Conservation (phyloP, 2,113 vertebrate species). For the Microcebus jonahi region DNA sequence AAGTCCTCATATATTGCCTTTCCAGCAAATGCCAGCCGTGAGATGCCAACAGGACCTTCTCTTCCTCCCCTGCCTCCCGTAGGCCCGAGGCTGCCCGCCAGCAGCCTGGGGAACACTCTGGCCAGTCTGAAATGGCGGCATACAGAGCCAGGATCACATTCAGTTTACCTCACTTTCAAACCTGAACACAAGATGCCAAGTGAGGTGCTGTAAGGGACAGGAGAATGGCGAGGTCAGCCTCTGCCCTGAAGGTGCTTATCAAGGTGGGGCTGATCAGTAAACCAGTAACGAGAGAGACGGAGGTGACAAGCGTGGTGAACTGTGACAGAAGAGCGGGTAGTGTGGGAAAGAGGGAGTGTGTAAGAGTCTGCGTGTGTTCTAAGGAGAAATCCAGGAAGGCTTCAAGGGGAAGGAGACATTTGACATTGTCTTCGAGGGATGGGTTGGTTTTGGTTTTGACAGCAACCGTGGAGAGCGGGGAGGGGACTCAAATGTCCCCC, state of each 20-base stretch:
- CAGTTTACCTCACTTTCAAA: background rate
- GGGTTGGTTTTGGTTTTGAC: background rate
- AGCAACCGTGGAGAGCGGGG: background rate
- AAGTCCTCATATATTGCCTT: background rate
- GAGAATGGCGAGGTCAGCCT: background rate
- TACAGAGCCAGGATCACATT: background rate
- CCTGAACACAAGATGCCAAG: background rate
- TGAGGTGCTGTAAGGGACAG: background rate
- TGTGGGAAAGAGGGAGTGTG: background rate
- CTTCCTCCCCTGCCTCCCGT: fast-evolving
- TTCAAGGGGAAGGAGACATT: background rate
- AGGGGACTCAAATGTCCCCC: background rate
- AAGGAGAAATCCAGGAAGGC: background rate
- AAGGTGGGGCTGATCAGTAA: background rate
- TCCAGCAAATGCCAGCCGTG: background rate
- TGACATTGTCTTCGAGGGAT: background rate
- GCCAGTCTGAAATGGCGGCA: background rate
- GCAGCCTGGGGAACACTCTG: background rate
- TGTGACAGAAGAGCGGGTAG: background rate
- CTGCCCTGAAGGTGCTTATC: background rate
- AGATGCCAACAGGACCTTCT: background rate
- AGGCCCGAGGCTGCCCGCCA: background rate
- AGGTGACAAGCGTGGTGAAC: background rate
- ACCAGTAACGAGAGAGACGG: background rate
- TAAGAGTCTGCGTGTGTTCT: background rate